phyloP scores from a whole-genome alignment of 2,113 vertebrate species.

The Okapia johnstoni region DNA sequence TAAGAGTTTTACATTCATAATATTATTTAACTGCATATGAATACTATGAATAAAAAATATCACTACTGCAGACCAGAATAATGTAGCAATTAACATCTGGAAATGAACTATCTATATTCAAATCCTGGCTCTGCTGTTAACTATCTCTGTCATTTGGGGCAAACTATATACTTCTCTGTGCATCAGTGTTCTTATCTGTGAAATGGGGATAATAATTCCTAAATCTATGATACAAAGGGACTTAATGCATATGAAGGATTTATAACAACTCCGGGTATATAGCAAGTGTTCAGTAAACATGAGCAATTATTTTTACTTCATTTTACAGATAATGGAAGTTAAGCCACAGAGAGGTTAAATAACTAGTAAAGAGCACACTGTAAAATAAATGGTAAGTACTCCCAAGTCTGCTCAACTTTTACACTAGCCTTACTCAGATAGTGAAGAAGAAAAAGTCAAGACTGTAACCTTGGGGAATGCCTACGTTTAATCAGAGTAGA shows the following conservation, averaged over 20 bases:
- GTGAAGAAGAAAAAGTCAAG: not conserved
- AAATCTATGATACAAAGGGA: not conserved
- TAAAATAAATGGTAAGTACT: not conserved
- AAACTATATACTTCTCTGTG: not conserved
- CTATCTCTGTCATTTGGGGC: not conserved
- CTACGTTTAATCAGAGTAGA: not conserved
- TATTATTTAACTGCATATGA: not conserved
- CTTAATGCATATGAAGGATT: not conserved
- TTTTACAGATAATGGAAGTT: not conserved
- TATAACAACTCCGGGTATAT: not conserved
- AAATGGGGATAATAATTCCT: not conserved
- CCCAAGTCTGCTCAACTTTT: not conserved
- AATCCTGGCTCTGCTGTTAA: not conserved
- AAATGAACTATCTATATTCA: not conserved
- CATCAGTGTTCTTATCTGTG: not conserved
- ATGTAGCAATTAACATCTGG: not conserved
- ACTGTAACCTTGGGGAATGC: not conserved
- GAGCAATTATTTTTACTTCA: not conserved
- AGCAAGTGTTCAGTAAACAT: not conserved
- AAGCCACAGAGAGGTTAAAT: not conserved
- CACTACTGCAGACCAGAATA: not conserved
- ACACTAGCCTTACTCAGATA: not conserved
- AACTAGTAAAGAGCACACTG: not conserved
- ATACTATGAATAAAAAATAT: not conserved
- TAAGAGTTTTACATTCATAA: not conserved